Conservation (phyloP, 2,113 vertebrate genomes). For the Oreochromis spilurus region DNA sequence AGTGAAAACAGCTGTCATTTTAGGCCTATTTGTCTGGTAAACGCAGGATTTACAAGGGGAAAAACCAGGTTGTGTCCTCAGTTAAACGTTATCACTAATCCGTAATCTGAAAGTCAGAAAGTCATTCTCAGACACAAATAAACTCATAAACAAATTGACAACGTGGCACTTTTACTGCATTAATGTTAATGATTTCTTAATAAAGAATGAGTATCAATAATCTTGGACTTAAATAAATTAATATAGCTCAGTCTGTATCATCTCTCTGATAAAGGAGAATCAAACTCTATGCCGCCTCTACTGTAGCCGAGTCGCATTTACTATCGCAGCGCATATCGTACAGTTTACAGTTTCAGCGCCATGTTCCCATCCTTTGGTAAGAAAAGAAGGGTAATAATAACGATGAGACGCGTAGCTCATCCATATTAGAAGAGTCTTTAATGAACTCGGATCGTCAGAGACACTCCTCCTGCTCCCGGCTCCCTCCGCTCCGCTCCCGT, state of each 20-base stretch:
- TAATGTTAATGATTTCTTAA: not conserved
- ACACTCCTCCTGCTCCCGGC: conserved; percentile 43
- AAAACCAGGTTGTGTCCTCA: not conserved
- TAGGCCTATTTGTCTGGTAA: not conserved
- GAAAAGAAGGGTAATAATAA: not conserved
- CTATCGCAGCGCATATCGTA: not conserved
- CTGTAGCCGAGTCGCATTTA: not conserved
- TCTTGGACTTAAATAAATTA: not conserved
- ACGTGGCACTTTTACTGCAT: not conserved
- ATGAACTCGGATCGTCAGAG: conserved; percentile 34
- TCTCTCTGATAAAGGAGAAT: not conserved
- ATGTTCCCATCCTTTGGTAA: not conserved
- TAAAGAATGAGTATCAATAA: not conserved
- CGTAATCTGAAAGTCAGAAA: not conserved
- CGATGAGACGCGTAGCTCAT: conserved; percentile 3
- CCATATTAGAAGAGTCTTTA: conserved; percentile 46
- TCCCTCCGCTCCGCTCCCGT: conserved; percentile 11
- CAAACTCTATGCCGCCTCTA: conserved; percentile 19
- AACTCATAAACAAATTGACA: not conserved
- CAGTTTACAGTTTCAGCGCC: not conserved
- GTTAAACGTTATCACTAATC: not conserved
- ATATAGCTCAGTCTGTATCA: not conserved
- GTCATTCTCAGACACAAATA: not conserved
- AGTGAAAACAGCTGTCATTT: not conserved
- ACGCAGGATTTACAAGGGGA: not conserved